These are phyloP conservation scores for Cynaeus angustus DNA, from an alignment of 2,888 invertebrate genomes.

Conservation along the genomic window DNA sequence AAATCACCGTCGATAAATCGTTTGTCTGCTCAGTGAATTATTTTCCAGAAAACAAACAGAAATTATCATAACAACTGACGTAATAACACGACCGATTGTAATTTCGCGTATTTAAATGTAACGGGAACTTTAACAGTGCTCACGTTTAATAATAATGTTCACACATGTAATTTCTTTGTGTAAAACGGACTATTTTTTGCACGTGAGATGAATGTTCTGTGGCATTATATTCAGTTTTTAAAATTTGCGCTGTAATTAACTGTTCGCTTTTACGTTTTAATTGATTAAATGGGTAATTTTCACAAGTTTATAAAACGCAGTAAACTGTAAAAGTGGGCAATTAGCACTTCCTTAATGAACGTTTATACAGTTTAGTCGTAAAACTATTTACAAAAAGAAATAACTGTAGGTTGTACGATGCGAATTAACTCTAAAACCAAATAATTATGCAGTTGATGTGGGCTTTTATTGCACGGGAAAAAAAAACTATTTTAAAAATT, in stretches of 20 bases:
- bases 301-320: constrained; percentile 9
- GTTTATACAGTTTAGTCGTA: constrained; percentile 1
- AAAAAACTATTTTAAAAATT: too few relatives aligned
- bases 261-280: not conserved
- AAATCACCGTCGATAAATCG: not conserved
- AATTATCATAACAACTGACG: constrained; percentile 15
- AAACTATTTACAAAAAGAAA: constrained; percentile 8
- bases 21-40: constrained; percentile 13
- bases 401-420: constrained; percentile 4
- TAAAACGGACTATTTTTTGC: constrained; percentile 22
- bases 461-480: not conserved
- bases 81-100: constrained; percentile 16
- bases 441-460: not conserved
- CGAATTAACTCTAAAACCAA: not conserved
- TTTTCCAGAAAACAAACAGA: constrained; percentile 6
- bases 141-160: constrained; percentile 32
- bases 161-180: constrained; percentile 34
- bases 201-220: not conserved
- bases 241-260: not conserved
- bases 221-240: not conserved
- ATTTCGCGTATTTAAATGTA: constrained; percentile 26
- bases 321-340: constrained; percentile 8
- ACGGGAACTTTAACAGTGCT: constrained; percentile 35
- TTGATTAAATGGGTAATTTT: constrained; percentile 5
- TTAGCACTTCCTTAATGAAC: constrained; percentile 15